Evolutionary conservation across 2,888 invertebrate species (phyloP).

Genomic region (Hirtodrosophila trivittata): DNA sequence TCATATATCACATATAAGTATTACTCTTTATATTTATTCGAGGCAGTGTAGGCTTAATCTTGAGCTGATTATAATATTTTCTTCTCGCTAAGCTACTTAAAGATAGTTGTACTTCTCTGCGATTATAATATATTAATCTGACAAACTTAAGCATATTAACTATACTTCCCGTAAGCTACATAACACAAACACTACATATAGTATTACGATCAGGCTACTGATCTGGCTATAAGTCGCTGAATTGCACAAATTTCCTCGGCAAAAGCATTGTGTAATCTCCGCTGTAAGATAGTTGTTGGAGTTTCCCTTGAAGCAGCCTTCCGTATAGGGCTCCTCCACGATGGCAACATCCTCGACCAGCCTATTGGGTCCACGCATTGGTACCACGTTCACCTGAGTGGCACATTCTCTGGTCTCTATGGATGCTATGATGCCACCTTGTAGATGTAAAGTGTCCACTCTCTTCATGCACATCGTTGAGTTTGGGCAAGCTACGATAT

Average conservation of each 20-base stretch:
- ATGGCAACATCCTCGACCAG: rapidly evolving
- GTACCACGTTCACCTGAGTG: constrained; percentile 14
- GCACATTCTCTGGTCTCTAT: constrained; percentile 40
- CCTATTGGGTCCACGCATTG: background rate
- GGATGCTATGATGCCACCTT: constrained; percentile 9
- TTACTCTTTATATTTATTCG: constrained; percentile 5
- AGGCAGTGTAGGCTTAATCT: constrained; percentile 15
- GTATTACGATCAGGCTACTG: constrained; percentile 1
- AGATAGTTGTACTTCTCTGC: constrained; percentile 5
- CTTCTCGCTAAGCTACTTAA: constrained; percentile 37
- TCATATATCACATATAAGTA: background rate
- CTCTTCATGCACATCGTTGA: constrained; percentile 57
- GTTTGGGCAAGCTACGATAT: constrained; percentile 30
- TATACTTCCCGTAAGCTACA: too few species aligned
- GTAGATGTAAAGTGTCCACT: background rate
- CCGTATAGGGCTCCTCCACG: constrained; percentile 36
- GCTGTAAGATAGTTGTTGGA: background rate
- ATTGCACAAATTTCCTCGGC: constrained; percentile 51
- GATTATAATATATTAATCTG: constrained; percentile 23
- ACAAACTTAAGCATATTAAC: constrained; percentile 9
- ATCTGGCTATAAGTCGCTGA: constrained; percentile 21
- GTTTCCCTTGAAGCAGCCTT: constrained; percentile 26
- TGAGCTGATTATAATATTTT: constrained; percentile 27
- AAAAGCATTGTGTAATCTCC: constrained; percentile 31
- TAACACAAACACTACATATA: constrained; percentile 22